phyloP scores from a whole-genome alignment of 2,797 vertebrate species.

The Champsocephalus gunnari region DNA sequence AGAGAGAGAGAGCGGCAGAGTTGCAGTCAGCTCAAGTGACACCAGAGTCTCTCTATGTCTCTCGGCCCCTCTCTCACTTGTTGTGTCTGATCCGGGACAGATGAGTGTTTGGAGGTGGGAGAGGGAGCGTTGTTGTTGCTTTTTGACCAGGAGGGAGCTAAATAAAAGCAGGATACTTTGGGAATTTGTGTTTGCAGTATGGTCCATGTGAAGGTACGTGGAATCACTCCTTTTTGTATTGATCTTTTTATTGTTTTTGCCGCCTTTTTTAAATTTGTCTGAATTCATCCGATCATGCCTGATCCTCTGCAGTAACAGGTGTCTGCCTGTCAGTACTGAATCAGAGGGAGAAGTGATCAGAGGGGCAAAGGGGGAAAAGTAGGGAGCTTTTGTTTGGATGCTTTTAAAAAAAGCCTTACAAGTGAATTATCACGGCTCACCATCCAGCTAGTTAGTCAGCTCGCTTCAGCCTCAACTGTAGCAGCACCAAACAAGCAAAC shows the following conservation, averaged over 20 bases:
- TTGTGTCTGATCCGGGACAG: constrained; percentile 61
- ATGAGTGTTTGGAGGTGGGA: constrained; percentile 55
- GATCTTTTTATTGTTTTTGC: neutral
- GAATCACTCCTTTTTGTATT: neutral
- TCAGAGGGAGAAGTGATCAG: constrained; percentile 63
- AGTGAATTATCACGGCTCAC: constrained; percentile 45
- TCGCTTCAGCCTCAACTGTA: constrained; percentile 19
- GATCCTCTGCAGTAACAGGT: constrained; percentile 72
- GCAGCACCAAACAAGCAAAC: constrained; percentile 24
- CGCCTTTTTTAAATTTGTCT: neutral
- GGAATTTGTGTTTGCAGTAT: constrained; percentile 71
- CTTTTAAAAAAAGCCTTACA: constrained; percentile 51
- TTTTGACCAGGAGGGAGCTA: constrained; percentile 49
- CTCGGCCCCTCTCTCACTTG: constrained; percentile 28
- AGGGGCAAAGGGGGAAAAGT: constrained; percentile 16
- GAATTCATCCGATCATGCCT: constrained; percentile 25
- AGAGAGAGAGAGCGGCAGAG: constrained; percentile 55
- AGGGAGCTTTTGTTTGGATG: constrained; percentile 68
- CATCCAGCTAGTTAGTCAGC: constrained; percentile 56
- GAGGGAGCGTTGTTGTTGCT: constrained; percentile 37
- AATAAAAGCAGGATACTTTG: constrained; percentile 41
- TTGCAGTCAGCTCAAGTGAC: constrained; percentile 79
- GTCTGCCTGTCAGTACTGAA: constrained; percentile 64
- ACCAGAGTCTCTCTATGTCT: constrained; percentile 68
- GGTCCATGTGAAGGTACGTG: constrained; percentile 85